Conservation (phyloP, 2,113 vertebrate species). For the Bambusicola thoracicus region DNA sequence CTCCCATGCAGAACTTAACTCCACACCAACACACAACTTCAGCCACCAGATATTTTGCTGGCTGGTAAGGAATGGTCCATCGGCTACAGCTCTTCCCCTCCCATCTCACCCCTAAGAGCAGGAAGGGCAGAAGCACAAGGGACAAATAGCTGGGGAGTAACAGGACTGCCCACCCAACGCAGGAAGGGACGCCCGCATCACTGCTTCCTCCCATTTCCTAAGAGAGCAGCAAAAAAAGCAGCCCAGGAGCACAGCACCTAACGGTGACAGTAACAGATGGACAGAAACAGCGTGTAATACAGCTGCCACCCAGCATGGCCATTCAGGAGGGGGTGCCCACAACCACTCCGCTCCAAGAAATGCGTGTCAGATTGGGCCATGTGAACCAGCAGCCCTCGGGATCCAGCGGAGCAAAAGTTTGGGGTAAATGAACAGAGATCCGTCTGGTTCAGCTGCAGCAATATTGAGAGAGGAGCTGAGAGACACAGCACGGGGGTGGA, state of each 20-base stretch:
- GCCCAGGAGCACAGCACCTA: not conserved
- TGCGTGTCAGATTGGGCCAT: not conserved
- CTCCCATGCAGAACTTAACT: not conserved
- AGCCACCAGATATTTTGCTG: not conserved
- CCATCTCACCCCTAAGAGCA: not conserved
- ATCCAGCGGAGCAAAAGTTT: accelerated
- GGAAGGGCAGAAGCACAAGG: not conserved
- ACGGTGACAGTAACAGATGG: not conserved
- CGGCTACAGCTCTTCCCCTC: not conserved
- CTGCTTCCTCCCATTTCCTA: not conserved
- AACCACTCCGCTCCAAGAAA: not conserved
- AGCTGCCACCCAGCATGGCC: not conserved
- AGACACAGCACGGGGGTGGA: too few relatives aligned
- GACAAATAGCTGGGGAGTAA: not conserved
- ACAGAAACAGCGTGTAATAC: not conserved
- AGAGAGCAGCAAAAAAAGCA: not conserved
- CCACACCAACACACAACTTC: not conserved
- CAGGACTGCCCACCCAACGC: not conserved
- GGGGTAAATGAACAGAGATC: too few relatives aligned
- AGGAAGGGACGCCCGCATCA: not conserved
- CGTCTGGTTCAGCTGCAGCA: not conserved
- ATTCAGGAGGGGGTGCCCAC: not conserved
- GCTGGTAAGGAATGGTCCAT: not conserved
- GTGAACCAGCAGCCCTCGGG: not conserved
- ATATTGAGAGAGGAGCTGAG: not conserved